Base-by-base conservation (phyloP, 2,113 vertebrate species). In the Corvus cornix region DNA sequence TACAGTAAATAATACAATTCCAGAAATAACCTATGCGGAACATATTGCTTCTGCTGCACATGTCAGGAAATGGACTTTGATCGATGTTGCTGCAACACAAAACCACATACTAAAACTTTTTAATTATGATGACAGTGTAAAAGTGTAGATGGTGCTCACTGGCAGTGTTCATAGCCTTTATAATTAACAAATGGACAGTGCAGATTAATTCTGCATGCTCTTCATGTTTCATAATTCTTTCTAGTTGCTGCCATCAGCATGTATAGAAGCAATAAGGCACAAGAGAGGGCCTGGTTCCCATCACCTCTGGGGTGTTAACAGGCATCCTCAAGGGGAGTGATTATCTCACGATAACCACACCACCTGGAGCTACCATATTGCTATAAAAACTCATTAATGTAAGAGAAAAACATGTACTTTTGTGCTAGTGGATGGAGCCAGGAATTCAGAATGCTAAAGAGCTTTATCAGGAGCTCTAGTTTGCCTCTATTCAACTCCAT, bases 1-100 rank as follows among this genome's bases (percentile, higher is more conserved):
- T 98, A 97, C 79, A 95, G 90, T 94, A 97, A 98, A 96, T 97
- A 98, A 98, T 95, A 96, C 94, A 98, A 96, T 97, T 97, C 96
- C 95, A 97, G 97, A 97, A 98, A 96, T 97, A 98, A 97, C 96
- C 95, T 98, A 48, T 96, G 97, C 64, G 96, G 98, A 98, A 98
- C 97, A 96, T 97, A 98, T 96, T 97, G 97, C 96, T 89, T 98
- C 94, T 97, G 96, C 94, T 95, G 95, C 96, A 96, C 93, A 89
- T 95, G 96, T 97, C 98, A 98, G 93, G 91, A 96, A 97, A 89
- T 49, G 87, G 96, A 95, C 97, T 97, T 98, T 97, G 98, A 98
- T 98, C 33, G 89, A 98, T 98, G 96, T 85, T 95, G 90, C 92
- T 66, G 20, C 90, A 96, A 96, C 73, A 95, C 89, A 97, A 97